Conservation (phyloP, 2,888 invertebrate species). For the Mimumesa dahlbomi region DNA sequence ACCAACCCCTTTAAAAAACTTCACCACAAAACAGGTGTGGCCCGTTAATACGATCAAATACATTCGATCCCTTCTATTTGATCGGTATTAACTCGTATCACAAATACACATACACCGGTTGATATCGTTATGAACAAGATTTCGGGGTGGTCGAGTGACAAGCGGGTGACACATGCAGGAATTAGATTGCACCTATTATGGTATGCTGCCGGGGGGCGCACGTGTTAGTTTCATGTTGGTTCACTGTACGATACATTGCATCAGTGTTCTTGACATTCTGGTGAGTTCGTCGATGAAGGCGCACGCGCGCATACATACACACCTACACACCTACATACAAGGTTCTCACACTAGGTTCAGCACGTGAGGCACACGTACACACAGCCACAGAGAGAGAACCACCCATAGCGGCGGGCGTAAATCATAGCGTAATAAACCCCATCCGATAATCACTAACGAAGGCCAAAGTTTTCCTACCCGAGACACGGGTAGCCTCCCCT, state of each 20-base stretch:
- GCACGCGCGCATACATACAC: not conserved
- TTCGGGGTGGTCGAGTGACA: slow-evolving; percentile 31
- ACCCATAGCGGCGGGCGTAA: slow-evolving; percentile 27
- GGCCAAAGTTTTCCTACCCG: slow-evolving; percentile 50
- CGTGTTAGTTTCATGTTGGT: slow-evolving; percentile 51
- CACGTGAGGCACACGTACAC: not conserved
- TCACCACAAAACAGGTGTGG: too few relatives aligned
- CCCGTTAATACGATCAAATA: too few relatives aligned
- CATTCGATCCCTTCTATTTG: too few relatives aligned
- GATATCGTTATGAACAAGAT: slow-evolving; percentile 20
- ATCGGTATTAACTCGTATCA: too few relatives aligned
- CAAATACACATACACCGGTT: not conserved
- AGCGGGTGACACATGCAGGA: slow-evolving; percentile 47
- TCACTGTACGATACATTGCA: slow-evolving; percentile 43
- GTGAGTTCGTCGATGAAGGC: slow-evolving; percentile 25
- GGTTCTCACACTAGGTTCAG: too few relatives aligned
- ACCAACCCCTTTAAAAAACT: too few relatives aligned
- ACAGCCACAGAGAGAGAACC: not conserved
- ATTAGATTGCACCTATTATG: slow-evolving; percentile 55
- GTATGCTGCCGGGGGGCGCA: slow-evolving; percentile 36
- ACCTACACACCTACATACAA: too few relatives aligned
- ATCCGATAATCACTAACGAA: slow-evolving; percentile 54
- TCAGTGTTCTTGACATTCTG: slow-evolving; percentile 43
- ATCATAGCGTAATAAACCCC: slow-evolving; percentile 45
- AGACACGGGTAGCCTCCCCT: slow-evolving; percentile 26